These are phyloP conservation scores for Zelostemma sp. DNA, from an alignment of 1,140 invertebrate species.

Conservation along the genomic window DNA sequence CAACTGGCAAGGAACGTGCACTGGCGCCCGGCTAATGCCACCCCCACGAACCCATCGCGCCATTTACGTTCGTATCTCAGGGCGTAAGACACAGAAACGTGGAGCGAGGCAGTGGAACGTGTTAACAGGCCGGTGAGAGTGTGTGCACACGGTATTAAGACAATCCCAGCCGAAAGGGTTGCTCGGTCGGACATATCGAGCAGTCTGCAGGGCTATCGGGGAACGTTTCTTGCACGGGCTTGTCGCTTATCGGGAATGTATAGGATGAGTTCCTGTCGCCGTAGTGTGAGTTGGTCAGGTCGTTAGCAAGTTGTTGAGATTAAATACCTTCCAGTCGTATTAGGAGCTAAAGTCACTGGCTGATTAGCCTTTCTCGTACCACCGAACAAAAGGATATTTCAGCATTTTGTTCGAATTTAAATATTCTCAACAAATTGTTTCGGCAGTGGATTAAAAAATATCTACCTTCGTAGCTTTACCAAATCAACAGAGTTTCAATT, in stretches of 20 bases:
- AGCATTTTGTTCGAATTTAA: no score
- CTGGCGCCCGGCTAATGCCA: conserved; percentile 27
- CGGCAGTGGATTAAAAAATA: no score
- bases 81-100: conserved; percentile 30
- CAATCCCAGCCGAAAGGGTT: conserved; percentile 44
- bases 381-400: no score
- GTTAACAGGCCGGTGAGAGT: conserved; percentile 39
- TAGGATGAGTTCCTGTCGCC: conserved; percentile 49
- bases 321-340: conserved; percentile 69
- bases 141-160: conserved; percentile 35
- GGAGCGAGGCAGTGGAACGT: conserved; percentile 34
- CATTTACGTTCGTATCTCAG: conserved; percentile 31
- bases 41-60: conserved; percentile 37
- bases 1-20: conserved; percentile 59
- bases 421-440: no score
- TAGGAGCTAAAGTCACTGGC: no score
- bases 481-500: no score
- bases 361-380: no score
- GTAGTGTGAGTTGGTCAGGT: conserved; percentile 65
- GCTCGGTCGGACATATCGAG: conserved; percentile 42
- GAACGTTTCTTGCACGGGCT: conserved; percentile 62
- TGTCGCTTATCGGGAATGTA: conserved; percentile 68
- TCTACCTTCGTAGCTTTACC: no score
- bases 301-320: conserved; percentile 71
- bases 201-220: conserved; percentile 35